Conservation (phyloP, 2,888 invertebrate species). For the Phytoseiulus persimilis region DNA sequence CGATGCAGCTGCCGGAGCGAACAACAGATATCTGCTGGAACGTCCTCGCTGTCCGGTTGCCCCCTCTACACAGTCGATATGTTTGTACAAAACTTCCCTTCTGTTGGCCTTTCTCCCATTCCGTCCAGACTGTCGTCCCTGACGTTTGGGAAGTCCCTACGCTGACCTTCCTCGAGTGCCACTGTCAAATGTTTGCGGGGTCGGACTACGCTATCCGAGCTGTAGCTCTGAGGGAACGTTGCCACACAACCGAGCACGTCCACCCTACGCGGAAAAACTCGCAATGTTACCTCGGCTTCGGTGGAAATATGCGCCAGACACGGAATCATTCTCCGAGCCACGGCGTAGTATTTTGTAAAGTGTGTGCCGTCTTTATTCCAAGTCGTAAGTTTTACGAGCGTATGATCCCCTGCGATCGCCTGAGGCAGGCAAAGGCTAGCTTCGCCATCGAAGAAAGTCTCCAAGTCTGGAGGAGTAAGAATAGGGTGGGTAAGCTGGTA, state of each 20-base stretch:
- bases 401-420: background rate
- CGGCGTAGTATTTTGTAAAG: background rate
- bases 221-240: too few relatives aligned
- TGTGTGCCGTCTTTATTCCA: background rate
- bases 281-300: background rate
- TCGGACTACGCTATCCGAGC: too few relatives aligned
- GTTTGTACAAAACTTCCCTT: background rate
- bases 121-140: too few relatives aligned
- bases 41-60: background rate
- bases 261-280: background rate
- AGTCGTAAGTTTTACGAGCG: background rate
- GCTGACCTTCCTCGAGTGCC: too few relatives aligned
- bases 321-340: background rate
- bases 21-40: background rate
- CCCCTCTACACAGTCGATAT: too few relatives aligned
- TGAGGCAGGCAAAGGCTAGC: background rate
- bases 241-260: background rate
- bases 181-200: too few relatives aligned
- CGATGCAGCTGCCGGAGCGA: background rate
- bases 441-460: background rate
- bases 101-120: background rate
- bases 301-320: background rate
- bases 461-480: background rate
- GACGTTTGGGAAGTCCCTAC: too few relatives aligned
- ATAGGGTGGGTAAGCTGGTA: background rate